Evolutionary conservation across 2,797 vertebrate species (phyloP), one percentile per base, ranked within the genome.

Genomic region (Borostomias antarcticus): DNA sequence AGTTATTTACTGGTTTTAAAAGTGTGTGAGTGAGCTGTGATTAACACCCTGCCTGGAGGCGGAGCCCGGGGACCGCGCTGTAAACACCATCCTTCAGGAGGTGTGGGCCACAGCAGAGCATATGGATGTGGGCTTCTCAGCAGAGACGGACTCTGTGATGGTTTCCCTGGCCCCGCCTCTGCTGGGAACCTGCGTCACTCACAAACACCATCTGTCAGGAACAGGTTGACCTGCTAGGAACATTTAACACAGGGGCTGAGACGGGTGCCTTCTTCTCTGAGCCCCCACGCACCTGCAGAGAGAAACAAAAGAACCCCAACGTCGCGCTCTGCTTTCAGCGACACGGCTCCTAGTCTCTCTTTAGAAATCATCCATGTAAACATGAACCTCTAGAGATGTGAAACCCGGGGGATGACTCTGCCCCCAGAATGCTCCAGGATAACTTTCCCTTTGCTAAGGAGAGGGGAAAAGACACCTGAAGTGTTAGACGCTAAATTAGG

Each of bases 201-300:
- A 80, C 90, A 89, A 91, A 91, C 84, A 92, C 95, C 96, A 95
- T 96, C 95, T 98, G 96, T 89, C 92, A 85, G 74, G 58, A 85
- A 79, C 83, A 79, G 81, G 72, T 83, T 72, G 53, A 85, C 86
- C 86, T 84, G 86, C 80, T 87, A 77, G 67, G 79, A 90, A 74
- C 83, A 47, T 88, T 92, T 91, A 90, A 81, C 86, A 68, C 76
- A 62, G 13, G 82, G 86, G 83, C 82, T 76, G 81, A 57, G 60
- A 83, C 83, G 58, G 75, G 70, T 61, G 73, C 73, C 70, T 74
- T 70, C 58, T 63, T 68, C 68, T 62, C 7, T 61, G 64, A 62
- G 66, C 69, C 52, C 48, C 64, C 47, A 51, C 61, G 79, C 84
- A 87, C 85, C 82, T 86, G 80, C 76, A 70, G 60, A 58, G 72